Conservation (phyloP, 2,797 vertebrate species). For the Melanotaenia maccullochi region DNA sequence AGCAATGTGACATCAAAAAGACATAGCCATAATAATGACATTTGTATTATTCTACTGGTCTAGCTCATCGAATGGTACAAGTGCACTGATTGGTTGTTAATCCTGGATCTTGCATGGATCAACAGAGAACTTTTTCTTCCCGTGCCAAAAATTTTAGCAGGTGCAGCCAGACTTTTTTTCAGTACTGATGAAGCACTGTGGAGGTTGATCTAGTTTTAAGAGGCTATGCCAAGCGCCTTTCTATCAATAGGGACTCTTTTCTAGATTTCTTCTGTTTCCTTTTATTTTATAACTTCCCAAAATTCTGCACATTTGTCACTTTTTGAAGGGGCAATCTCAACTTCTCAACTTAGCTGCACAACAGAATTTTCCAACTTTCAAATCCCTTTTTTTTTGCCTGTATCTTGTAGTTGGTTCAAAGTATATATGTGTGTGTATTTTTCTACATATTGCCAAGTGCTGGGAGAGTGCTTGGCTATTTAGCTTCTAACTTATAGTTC, state of each 20-base stretch:
- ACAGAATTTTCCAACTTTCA: not conserved
- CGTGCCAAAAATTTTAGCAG: not conserved
- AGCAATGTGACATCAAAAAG: not conserved
- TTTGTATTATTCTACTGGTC: not conserved
- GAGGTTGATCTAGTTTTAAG: not conserved
- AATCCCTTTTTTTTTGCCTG: not conserved
- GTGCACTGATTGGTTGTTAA: too few relatives aligned
- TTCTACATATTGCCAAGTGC: constrained; percentile 24
- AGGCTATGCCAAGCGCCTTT: not conserved
- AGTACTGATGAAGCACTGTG: not conserved
- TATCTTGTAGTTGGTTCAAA: not conserved
- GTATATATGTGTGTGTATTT: not conserved
- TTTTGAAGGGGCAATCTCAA: not conserved
- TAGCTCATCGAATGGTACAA: not conserved
- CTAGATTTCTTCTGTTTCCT: not conserved
- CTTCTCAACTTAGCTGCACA: constrained; percentile 8
- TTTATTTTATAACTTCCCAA: not conserved
- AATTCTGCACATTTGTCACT: not conserved
- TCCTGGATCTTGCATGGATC: not conserved
- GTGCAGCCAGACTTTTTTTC: not conserved
- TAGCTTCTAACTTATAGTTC: constrained; percentile 55
- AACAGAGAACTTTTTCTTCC: not conserved
- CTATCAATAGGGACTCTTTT: not conserved
- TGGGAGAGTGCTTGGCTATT: constrained; percentile 33
- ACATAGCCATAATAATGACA: not conserved